Percentiles rank a stretch among this genome's conserved stretches.
These are phyloP conservation scores for Andrena bucephala DNA, from an alignment of 2,888 invertebrate species.

Conservation along the genomic window DNA sequence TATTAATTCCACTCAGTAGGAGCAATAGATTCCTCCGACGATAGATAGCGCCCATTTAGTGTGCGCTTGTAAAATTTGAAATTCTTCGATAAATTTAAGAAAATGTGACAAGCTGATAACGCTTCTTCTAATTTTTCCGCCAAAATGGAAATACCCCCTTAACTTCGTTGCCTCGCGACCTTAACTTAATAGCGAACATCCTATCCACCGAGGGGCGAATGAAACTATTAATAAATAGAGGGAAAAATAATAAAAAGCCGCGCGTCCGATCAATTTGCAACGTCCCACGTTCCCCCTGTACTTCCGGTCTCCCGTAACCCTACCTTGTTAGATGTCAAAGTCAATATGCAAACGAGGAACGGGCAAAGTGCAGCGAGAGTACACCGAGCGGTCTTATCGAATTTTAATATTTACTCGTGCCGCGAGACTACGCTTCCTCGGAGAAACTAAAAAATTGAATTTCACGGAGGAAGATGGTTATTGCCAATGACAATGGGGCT, in stretches of 20 bases:
- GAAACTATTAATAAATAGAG: neutral
- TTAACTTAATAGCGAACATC: too few relatives aligned
- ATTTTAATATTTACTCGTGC: slow-evolving; percentile 68
- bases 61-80: too few relatives aligned
- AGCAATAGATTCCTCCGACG: too few relatives aligned
- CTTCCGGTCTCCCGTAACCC: slow-evolving; percentile 41
- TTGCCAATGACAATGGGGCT: slow-evolving; percentile 59
- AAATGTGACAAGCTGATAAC: too few relatives aligned
- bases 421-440: slow-evolving; percentile 26
- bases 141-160: too few relatives aligned
- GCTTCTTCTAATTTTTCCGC: too few relatives aligned
- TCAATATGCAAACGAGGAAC: slow-evolving; percentile 62
- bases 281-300: slow-evolving; percentile 26
- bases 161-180: too few relatives aligned
- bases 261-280: slow-evolving; percentile 17
- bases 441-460: slow-evolving; percentile 67
- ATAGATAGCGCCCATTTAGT: too few relatives aligned
- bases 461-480: slow-evolving; percentile 40
- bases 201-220: too few relatives aligned
- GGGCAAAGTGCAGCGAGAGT: slow-evolving; percentile 42
- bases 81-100: too few relatives aligned
- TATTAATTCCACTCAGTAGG: too few relatives aligned
- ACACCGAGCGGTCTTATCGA: slow-evolving; percentile 50
- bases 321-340: slow-evolving; percentile 50
- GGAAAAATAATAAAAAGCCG: neutral